phyloP scores from a whole-genome alignment of 2,797 vertebrate genomes.

The Podarcis siculus region DNA sequence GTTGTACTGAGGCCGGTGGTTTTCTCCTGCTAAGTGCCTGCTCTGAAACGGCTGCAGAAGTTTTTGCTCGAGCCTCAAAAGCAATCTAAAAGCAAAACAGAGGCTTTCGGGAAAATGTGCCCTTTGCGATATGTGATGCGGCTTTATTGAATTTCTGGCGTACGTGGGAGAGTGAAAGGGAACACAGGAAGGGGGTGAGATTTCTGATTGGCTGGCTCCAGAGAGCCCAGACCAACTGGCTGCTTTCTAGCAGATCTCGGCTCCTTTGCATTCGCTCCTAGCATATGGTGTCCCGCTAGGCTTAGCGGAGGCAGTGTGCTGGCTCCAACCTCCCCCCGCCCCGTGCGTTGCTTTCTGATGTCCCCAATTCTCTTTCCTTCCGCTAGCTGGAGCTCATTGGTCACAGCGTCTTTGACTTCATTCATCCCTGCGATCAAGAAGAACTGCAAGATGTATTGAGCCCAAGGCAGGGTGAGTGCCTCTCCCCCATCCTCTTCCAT shows the following conservation, averaged over 20 bases:
- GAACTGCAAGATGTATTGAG: constrained; percentile 87
- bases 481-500: not conserved
- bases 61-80: not conserved
- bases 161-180: constrained; percentile 6
- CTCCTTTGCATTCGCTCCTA: not conserved
- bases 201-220: not conserved
- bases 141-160: not conserved
- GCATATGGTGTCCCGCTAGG: not conserved
- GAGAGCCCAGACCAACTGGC: not conserved
- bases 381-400: constrained; percentile 88
- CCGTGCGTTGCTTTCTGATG: not conserved
- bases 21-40: not conserved
- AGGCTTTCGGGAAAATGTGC: not conserved
- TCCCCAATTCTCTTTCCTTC: not conserved
- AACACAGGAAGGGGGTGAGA: not conserved
- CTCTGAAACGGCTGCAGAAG: not conserved
- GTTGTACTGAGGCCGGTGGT: no score
- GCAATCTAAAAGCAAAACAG: not conserved
- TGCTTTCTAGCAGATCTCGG: not conserved
- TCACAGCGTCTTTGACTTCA: constrained; percentile 88
- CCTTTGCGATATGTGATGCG: not conserved
- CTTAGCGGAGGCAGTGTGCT: not conserved
- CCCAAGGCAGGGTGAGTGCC: constrained; percentile 78
- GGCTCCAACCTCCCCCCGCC: not conserved
- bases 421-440: constrained; percentile 90